Evolutionary conservation across 1,140 invertebrate genomes (phyloP), one percentile per base, ranked within the genome.

Genomic region (Prorops nasuta): DNA sequence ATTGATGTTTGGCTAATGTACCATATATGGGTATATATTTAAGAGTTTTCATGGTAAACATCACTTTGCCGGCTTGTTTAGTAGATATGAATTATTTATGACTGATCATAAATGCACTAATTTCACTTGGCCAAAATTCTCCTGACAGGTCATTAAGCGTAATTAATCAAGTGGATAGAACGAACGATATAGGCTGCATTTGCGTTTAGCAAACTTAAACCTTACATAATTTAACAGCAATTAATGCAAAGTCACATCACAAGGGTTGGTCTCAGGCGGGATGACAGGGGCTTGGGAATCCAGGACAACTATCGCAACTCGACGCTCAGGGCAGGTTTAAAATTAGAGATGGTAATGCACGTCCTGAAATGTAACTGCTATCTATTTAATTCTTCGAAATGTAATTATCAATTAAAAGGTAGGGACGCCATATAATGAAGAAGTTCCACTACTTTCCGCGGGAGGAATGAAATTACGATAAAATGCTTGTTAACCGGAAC

Each of bases 201-300:
- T 51, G 43, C 40, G 44, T 40, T 56, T 49, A 47, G 46, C 43
- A 44, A 53, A 49, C 54, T 49, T 46, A 44, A 42, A 42, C 46
- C 50, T 51, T 57, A 54, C 37, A 48, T 55, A 55, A 64, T 60
- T 45, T 51, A 51, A 39, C 22, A 43, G 44, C 49, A 60, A 66
- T 67, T 64, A 56, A 66, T 67, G 54, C 61, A 28, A 42, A 55
- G 51, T 58, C 53, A 67, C 63, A 63, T 65, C 56, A 52, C 22
- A 34, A 35, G 46, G 49, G 43, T 47, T 36, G 38, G 15, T 37
- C 31, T 59, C 44, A 16, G 22, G 18, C 15, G 14, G 21, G 15
- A 32, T 45, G 39, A 51, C 36, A 32, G 51, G 35, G 19, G 50
- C 17, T 32, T 14, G 17, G 44, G 34, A 47, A 35, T 19, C 31